Evolutionary conservation across 2,113 vertebrate genomes (phyloP).

Genomic region (Serinus canaria): DNA sequence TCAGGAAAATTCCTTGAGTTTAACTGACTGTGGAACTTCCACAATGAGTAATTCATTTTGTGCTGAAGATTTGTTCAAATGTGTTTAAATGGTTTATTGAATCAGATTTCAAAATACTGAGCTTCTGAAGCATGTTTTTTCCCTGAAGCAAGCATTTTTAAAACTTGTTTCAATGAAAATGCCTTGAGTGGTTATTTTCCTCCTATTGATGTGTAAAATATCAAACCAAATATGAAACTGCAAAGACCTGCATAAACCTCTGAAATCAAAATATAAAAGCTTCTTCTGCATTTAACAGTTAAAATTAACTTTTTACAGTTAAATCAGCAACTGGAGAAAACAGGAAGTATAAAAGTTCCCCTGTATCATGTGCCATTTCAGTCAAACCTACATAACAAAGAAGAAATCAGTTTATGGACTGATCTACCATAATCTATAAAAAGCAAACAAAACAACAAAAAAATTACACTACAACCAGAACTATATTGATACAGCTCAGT

Average conservation of each 20-base stretch:
- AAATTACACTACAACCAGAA: not conserved
- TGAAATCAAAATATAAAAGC: not conserved
- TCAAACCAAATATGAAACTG: not conserved
- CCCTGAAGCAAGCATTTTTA: not conserved
- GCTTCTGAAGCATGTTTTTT: not conserved
- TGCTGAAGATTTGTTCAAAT: not conserved
- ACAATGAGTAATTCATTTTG: not conserved
- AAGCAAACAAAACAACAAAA: not conserved
- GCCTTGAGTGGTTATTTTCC: not conserved
- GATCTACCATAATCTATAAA: not conserved
- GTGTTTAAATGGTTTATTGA: not conserved
- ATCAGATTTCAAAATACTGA: not conserved
- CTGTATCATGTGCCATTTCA: not conserved
- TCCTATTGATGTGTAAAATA: not conserved
- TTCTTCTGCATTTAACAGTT: not conserved
- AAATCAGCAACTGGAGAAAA: not conserved
- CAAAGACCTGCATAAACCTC: not conserved
- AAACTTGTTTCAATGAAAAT: not conserved
- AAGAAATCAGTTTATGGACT: not conserved
- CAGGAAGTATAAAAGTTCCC: not conserved
- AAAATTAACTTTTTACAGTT: not conserved
- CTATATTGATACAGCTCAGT: not conserved
- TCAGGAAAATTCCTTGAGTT: not conserved
- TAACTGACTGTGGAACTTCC: not conserved
- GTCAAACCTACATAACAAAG: not conserved